Evolutionary conservation across 2,888 invertebrate genomes (phyloP).

Genomic region (Dolomedes plantarius): DNA sequence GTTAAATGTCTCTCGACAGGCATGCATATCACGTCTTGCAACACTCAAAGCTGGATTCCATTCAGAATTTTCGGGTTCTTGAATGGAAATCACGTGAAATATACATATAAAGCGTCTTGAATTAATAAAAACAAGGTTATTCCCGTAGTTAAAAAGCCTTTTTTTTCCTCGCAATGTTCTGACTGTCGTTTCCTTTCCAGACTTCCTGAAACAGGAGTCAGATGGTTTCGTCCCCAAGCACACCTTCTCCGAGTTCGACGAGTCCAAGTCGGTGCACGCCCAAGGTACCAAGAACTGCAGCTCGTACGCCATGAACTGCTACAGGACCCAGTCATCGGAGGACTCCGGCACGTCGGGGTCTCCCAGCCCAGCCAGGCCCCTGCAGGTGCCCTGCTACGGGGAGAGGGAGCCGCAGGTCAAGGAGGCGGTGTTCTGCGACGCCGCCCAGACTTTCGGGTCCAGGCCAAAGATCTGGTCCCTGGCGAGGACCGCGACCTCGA

Average conservation of each 20-base stretch:
- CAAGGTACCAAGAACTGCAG: not conserved
- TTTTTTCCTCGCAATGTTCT: too few species aligned
- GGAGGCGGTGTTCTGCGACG: slow-evolving; percentile 13
- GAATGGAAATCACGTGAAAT: too few species aligned
- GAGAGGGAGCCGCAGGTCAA: slow-evolving; percentile 8
- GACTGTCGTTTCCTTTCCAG: slow-evolving; percentile 9
- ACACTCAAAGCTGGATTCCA: too few species aligned
- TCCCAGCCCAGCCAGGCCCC: slow-evolving; percentile 1
- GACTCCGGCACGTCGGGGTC: slow-evolving; percentile 30
- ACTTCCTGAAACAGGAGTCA: slow-evolving; percentile 44
- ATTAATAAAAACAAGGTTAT: too few species aligned
- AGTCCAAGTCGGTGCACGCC: not conserved
- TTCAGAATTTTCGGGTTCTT: too few species aligned
- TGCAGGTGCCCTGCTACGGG: slow-evolving; percentile 12
- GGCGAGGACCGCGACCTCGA: slow-evolving; percentile 94
- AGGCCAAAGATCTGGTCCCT: slow-evolving; percentile 93
- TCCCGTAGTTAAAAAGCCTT: too few species aligned
- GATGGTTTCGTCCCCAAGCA: slow-evolving; percentile 8
- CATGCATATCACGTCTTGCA: too few species aligned
- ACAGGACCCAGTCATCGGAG: slow-evolving; percentile 40
- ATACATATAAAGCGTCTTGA: too few species aligned
- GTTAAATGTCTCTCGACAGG: too few species aligned
- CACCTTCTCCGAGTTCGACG: slow-evolving; percentile 23
- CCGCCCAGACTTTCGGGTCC: not conserved
- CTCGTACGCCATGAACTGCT: slow-evolving; percentile 36